phyloP scores from a whole-genome alignment of 2,888 invertebrate species.

The Aricia artaxerxes region DNA sequence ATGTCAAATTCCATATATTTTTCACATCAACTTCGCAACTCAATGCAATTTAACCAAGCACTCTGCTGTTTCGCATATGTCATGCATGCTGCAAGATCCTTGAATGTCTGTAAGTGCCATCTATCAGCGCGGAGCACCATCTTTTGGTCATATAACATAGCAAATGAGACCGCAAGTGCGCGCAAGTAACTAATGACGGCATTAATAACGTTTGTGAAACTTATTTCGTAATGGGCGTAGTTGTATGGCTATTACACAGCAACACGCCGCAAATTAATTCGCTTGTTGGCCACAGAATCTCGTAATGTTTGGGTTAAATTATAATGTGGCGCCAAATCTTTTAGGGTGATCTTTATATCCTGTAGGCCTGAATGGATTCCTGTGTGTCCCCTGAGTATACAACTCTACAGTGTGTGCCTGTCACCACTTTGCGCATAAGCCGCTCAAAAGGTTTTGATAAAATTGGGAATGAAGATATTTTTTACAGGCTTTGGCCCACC shows the following conservation, averaged over 20 bases:
- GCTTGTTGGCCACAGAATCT: neutral
- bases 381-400: too few relatives aligned
- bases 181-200: neutral
- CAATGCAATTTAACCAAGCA: neutral
- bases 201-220: slow-evolving; percentile 5
- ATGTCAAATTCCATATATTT: too few relatives aligned
- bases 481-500: too few relatives aligned
- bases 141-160: neutral
- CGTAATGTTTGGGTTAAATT: neutral
- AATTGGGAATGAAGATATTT: too few relatives aligned
- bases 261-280: slow-evolving; percentile 14
- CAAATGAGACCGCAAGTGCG: neutral
- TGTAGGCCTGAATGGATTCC: too few relatives aligned
- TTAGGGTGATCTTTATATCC: neutral
- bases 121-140: neutral
- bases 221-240: neutral
- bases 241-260: neutral
- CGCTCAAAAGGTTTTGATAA: too few relatives aligned
- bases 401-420: too few relatives aligned
- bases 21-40: neutral
- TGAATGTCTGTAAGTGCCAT: neutral
- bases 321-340: neutral
- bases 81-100: neutral
- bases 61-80: neutral
- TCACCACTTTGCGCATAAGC: too few relatives aligned